Evolutionary conservation across 2,888 invertebrate genomes (phyloP).

Genomic region (Hypolimnas misippus): DNA sequence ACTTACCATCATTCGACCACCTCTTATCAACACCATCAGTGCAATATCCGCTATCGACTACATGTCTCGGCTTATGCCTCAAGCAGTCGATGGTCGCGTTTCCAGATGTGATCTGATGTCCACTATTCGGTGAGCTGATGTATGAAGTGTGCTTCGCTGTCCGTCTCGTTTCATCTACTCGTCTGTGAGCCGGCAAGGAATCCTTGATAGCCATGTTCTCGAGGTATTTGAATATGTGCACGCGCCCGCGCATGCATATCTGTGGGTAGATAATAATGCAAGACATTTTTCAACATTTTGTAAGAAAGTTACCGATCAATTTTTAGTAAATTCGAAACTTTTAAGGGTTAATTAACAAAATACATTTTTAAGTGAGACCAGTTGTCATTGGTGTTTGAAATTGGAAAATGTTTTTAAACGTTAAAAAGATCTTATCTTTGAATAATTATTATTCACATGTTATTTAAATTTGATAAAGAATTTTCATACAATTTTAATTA

Average conservation of each 20-base stretch:
- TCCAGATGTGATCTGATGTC: slow-evolving; percentile 72
- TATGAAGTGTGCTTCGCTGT: slow-evolving; percentile 74
- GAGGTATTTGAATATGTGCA: slow-evolving; percentile 97
- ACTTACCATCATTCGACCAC: slow-evolving; percentile 91
- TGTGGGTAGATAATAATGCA: slow-evolving; percentile 56
- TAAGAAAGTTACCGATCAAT: no score
- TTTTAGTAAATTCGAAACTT: no score
- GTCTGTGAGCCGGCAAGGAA: slow-evolving; percentile 74
- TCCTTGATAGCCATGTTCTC: slow-evolving; percentile 93
- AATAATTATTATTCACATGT: no score
- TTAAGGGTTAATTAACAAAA: no score
- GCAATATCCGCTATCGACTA: slow-evolving; percentile 95
- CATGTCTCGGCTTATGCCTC: slow-evolving; percentile 85
- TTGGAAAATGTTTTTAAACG: no score
- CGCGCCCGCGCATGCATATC: slow-evolving; percentile 95
- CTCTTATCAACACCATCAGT: slow-evolving; percentile 93
- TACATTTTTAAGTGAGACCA: no score
- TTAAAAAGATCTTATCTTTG: no score
- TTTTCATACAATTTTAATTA: no score
- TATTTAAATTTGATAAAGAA: no score
- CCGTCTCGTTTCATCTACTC: slow-evolving; percentile 77
- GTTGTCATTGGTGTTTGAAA: no score
- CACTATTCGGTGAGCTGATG: slow-evolving; percentile 61
- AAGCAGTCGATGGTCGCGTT: slow-evolving; percentile 80
- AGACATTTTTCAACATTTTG: no score